These are phyloP conservation scores for Phyllotreta striolata DNA, from an alignment of 2,888 invertebrate species.

Conservation along the genomic window DNA sequence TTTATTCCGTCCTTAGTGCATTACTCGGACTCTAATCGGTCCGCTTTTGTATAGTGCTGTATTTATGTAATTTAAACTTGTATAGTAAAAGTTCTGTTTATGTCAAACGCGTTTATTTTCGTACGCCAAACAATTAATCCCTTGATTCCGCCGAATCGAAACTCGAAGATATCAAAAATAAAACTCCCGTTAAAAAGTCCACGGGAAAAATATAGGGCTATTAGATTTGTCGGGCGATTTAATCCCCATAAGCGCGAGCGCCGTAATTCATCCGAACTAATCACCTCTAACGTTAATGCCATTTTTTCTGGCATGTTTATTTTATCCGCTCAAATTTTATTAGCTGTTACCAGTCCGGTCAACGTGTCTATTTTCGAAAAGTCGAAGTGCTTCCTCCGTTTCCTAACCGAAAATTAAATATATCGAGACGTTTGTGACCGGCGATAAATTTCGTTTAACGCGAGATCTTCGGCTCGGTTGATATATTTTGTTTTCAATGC, in stretches of 20 bases:
- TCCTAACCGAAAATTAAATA: conserved; percentile 29
- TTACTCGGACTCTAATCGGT: conserved; percentile 31
- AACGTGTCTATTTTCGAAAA: conserved; percentile 24
- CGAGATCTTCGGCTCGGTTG: conserved; percentile 19
- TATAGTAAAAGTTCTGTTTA: conserved; percentile 41
- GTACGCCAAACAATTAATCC: conserved; percentile 14
- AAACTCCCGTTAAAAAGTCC: too few species aligned
- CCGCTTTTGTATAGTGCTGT: conserved; percentile 55
- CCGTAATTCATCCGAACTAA: conserved; percentile 42
- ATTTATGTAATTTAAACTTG: conserved; percentile 55
- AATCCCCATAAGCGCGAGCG: conserved; percentile 31
- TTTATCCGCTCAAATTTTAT: conserved; percentile 49
- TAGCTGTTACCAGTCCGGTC: conserved; percentile 32
- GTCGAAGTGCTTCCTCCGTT: conserved; percentile 28
- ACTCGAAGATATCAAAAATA: too few species aligned
- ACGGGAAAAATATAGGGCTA: neutral
- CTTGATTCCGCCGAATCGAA: conserved; percentile 7
- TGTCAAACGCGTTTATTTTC: conserved; percentile 23
- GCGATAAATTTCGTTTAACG: conserved; percentile 33
- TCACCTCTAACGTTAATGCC: conserved; percentile 45
- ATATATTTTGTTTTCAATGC: conserved; percentile 11
- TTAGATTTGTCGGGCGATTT: conserved; percentile 18
- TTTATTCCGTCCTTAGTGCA: conserved; percentile 56
- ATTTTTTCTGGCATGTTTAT: conserved; percentile 50
- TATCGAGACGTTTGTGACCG: conserved; percentile 29